These are phyloP conservation scores for Tachina lurida DNA, from an alignment of 2,888 invertebrate species.

Conservation along the genomic window DNA sequence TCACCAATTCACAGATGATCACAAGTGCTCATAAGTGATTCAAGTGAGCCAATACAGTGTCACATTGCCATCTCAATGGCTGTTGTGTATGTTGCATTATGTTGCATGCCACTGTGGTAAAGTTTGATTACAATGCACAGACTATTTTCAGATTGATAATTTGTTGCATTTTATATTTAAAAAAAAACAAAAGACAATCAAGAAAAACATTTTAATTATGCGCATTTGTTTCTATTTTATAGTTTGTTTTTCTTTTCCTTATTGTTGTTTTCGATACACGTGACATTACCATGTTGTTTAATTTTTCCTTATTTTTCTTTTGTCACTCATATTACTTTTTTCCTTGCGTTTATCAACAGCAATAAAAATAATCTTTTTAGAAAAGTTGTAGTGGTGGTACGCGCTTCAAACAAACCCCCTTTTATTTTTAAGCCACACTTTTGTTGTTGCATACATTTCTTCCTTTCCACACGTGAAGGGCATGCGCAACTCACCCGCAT, in stretches of 20 bases:
- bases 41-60: no score
- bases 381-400: conserved; percentile 2
- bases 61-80: not conserved
- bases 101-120: conserved; percentile 31
- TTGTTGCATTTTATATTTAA: conserved; percentile 29
- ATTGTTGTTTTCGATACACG: conserved; percentile 44
- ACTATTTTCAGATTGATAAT: conserved; percentile 20
- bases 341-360: conserved; percentile 18
- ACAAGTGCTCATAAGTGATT: no score
- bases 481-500: conserved; percentile 59
- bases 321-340: conserved; percentile 11
- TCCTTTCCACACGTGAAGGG: conserved; percentile 41
- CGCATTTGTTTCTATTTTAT: conserved; percentile 45
- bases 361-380: conserved; percentile 24
- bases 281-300: conserved; percentile 46
- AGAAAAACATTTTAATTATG: conserved; percentile 18
- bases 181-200: conserved; percentile 29
- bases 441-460: conserved; percentile 12
- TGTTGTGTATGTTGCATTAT: conserved; percentile 29
- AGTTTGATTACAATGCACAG: not conserved
- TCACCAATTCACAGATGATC: not conserved
- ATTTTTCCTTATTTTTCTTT: conserved; percentile 10
- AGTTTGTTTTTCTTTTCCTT: conserved; percentile 51
- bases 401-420: conserved; percentile 21
- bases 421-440: not conserved